These are phyloP conservation scores for Pristionchus exspectatus DNA, from an alignment of 2,888 invertebrate species.

Conservation along the genomic window DNA sequence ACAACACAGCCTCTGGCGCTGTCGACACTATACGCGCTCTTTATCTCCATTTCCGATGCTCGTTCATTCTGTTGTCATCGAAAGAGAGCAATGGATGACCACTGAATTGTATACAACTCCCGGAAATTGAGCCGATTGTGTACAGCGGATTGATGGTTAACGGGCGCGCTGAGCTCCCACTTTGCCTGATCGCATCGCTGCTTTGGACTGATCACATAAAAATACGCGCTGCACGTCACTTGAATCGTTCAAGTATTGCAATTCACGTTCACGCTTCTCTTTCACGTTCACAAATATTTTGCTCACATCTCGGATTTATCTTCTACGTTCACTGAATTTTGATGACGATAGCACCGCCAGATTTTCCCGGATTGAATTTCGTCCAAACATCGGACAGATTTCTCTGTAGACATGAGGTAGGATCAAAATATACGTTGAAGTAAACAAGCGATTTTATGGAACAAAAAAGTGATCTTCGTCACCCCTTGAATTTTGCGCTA, in stretches of 20 bases:
- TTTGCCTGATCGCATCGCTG: background rate
- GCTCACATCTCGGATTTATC: background rate
- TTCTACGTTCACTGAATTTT: background rate
- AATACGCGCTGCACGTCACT: background rate
- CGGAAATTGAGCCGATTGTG: constrained; percentile 9
- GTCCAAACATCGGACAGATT: background rate
- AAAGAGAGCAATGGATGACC: background rate
- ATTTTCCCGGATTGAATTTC: background rate
- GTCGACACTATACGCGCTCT: background rate
- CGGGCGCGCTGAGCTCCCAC: background rate
- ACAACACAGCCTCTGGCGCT: background rate
- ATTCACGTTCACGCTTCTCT: background rate
- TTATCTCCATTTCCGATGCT: constrained; percentile 20
- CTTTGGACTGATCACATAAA: background rate
- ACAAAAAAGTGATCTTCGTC: background rate
- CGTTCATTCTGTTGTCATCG: background rate
- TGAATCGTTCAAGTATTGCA: background rate
- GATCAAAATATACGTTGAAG: background rate
- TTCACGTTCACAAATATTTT: background rate
- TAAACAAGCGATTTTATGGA: background rate
- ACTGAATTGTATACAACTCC: background rate
- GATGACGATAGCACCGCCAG: background rate
- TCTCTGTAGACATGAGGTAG: background rate
- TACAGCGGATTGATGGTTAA: background rate
- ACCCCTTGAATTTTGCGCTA: background rate